A percentile compares a stretch with the other conserved stretches of the same genome.
These are phyloP conservation scores for Minunthozetes semirufus DNA, from an alignment of 2,888 invertebrate genomes.

Conservation along the genomic window DNA sequence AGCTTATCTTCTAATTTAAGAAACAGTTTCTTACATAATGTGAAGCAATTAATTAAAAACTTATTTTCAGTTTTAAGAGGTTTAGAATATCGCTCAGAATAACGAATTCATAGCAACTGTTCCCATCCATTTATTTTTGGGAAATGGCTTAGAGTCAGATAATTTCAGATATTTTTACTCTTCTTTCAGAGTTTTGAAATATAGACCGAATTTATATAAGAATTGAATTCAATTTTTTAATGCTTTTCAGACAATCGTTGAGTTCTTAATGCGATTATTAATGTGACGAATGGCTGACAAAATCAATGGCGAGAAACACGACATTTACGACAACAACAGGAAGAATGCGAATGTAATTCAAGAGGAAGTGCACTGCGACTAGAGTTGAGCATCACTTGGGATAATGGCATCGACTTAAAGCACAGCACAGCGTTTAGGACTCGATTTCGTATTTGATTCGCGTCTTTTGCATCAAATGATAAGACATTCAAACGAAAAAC, in stretches of 20 bases:
- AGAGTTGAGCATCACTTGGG: neutral
- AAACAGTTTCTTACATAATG: neutral
- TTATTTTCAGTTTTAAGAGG: no score
- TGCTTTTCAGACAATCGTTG: neutral
- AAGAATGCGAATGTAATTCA: slow-evolving; percentile 24
- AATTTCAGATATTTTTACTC: no score
- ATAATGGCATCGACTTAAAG: slow-evolving; percentile 18
- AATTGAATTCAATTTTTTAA: neutral
- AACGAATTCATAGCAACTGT: no score
- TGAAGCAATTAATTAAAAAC: neutral
- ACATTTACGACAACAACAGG: slow-evolving; percentile 20
- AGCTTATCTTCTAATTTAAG: neutral
- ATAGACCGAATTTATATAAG: neutral
- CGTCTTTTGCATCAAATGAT: slow-evolving; percentile 9
- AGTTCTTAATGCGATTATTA: neutral
- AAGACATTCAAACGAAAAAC: neutral
- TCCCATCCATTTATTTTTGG: no score
- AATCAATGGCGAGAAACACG: slow-evolving; percentile 20
- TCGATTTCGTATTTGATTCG: neutral
- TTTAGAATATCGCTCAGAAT: no score
- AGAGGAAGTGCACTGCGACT: slow-evolving; percentile 13
- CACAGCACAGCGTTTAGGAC: neutral
- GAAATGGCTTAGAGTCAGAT: no score
- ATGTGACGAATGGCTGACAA: slow-evolving; percentile 8
- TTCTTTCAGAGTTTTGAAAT: no score